Conservation (phyloP, 2,113 vertebrate species). For the Gallinago jamesoni region DNA sequence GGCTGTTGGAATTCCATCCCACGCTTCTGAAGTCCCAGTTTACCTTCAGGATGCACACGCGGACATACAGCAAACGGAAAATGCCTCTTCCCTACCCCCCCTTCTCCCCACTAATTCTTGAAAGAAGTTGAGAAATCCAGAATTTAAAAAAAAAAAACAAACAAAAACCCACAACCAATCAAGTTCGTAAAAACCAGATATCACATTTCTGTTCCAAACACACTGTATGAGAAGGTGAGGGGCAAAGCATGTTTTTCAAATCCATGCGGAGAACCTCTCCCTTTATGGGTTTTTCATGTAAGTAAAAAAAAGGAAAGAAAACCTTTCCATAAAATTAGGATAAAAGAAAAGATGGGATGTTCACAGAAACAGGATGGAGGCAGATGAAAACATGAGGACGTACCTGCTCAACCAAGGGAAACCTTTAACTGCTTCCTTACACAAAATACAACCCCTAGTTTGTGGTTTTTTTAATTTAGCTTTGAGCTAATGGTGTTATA, state of each 20-base stretch:
- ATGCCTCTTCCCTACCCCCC: not conserved
- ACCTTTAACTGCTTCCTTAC: not conserved
- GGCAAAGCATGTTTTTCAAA: not conserved
- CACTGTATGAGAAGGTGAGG: not conserved
- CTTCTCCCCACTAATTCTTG: not conserved
- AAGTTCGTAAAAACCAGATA: not conserved
- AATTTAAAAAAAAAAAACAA: not conserved
- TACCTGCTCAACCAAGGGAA: not conserved
- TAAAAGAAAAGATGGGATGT: not conserved
- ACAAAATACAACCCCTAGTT: not conserved
- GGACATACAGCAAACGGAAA: not conserved
- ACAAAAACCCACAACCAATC: not conserved
- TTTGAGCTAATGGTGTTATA: not conserved
- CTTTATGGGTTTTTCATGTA: accelerated
- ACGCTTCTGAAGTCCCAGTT: not conserved
- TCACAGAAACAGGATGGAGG: not conserved
- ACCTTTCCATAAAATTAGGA: not conserved
- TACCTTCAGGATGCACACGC: not conserved
- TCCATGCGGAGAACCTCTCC: accelerated
- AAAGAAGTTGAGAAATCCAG: not conserved
- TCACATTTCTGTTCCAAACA: not conserved
- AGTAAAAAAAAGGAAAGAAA: not conserved
- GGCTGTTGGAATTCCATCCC: not conserved
- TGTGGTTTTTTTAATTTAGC: not conserved
- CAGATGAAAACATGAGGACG: not conserved